Evolutionary conservation across 2,888 invertebrate genomes (phyloP).

Genomic region (Dasypolia templi): DNA sequence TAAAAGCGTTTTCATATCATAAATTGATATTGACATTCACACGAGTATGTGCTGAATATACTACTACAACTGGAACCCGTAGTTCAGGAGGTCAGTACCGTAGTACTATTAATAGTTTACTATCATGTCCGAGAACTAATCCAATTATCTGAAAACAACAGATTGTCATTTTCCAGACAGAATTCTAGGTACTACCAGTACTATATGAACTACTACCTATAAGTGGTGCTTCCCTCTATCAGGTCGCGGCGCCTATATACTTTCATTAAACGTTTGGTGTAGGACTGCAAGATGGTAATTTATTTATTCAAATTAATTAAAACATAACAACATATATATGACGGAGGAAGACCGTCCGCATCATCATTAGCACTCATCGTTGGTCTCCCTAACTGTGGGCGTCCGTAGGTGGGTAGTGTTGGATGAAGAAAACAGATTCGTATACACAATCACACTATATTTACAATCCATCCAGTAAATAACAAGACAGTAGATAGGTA

Average conservation of each 20-base stretch:
- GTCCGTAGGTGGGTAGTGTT: no score
- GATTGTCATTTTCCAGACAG: conserved; percentile 1
- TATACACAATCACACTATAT: no score
- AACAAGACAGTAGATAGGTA: no score
- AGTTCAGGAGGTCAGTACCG: not conserved
- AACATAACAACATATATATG: no score
- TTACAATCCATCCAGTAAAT: no score
- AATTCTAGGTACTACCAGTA: conserved; percentile 15
- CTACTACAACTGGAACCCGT: not conserved
- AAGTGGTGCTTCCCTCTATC: no score
- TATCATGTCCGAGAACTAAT: not conserved
- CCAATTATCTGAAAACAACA: not conserved
- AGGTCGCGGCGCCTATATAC: conserved; percentile 18
- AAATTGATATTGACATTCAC: not conserved
- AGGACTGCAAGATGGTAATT: conserved; percentile 13
- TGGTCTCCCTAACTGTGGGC: no score
- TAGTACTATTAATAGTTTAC: conserved; percentile 2
- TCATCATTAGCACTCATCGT: no score
- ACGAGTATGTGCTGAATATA: not conserved
- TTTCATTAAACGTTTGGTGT: conserved; percentile 18
- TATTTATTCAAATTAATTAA: no score
- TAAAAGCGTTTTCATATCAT: not conserved
- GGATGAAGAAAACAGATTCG: no score
- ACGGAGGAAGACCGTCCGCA: no score
- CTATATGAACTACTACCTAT: no score